These are phyloP conservation scores for Meiosimyza decipiens DNA, from an alignment of 2,888 invertebrate species.

Conservation along the genomic window DNA sequence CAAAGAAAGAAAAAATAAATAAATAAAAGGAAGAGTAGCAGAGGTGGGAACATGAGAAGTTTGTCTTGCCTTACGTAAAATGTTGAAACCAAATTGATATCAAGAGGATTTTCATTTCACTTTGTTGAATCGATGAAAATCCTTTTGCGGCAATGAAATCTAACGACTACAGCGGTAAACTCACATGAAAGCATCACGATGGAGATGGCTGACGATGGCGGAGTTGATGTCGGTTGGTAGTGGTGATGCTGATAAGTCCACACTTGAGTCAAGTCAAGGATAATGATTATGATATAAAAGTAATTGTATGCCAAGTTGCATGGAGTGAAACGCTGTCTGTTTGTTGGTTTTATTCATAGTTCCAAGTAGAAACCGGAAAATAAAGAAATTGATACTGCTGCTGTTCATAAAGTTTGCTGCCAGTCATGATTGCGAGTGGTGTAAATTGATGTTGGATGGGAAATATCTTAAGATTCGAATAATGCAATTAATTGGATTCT, in stretches of 20 bases:
- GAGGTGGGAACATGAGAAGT: not conserved
- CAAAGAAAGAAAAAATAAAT: not conserved
- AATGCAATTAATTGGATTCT: slow-evolving; percentile 26
- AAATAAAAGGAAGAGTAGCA: not conserved
- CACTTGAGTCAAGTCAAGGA: slow-evolving; percentile 8
- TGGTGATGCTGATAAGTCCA: not conserved
- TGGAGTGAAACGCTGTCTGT: not conserved
- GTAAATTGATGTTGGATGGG: slow-evolving; percentile 9
- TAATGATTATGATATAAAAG: slow-evolving; percentile 25
- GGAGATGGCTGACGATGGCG: not conserved
- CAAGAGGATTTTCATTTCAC: slow-evolving; percentile 30
- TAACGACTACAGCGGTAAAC: slow-evolving; percentile 8
- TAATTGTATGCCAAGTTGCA: slow-evolving; percentile 16
- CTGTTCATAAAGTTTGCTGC: not conserved
- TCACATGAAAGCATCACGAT: not conserved
- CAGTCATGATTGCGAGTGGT: not conserved
- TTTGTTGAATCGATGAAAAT: slow-evolving; percentile 27
- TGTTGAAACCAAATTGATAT: slow-evolving; percentile 28
- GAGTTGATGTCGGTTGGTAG: not conserved
- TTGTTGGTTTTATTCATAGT: not conserved
- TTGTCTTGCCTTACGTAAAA: slow-evolving; percentile 12
- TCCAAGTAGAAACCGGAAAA: slow-evolving; percentile 2
- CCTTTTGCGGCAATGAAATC: slow-evolving; percentile 24
- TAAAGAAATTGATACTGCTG: slow-evolving; percentile 12
- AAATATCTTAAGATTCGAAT: slow-evolving; percentile 3